phyloP scores from a whole-genome alignment of 2,888 invertebrate genomes.

The Pristionchus exspectatus region DNA sequence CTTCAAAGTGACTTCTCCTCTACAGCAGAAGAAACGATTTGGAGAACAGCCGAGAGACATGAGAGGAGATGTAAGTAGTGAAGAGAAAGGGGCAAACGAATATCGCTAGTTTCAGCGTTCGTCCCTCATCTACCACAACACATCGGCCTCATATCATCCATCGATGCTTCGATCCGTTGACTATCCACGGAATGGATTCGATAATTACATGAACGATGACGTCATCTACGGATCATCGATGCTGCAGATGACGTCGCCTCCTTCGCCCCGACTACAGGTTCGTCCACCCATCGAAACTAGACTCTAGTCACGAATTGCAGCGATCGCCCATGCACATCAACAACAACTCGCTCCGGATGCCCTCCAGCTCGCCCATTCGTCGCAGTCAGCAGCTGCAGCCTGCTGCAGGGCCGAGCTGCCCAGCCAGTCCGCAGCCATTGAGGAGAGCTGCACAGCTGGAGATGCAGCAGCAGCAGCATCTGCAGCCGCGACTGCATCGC shows the following conservation, averaged over 20 bases:
- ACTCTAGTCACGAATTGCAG: slow-evolving; percentile 13
- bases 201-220: slow-evolving; percentile 13
- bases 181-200: slow-evolving; percentile 23
- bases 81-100: neutral
- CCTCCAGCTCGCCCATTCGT: slow-evolving; percentile 29
- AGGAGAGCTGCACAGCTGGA: neutral
- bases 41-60: neutral
- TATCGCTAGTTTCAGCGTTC: neutral
- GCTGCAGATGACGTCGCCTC: slow-evolving; percentile 24
- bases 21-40: slow-evolving; percentile 1
- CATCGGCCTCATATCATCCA: slow-evolving; percentile 22
- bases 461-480: slow-evolving; percentile 11
- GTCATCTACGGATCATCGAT: slow-evolving; percentile 18
- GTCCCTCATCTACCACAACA: slow-evolving; percentile 32
- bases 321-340: slow-evolving; percentile 3
- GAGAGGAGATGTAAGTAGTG: neutral
- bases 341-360: slow-evolving; percentile 35
- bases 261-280: neutral
- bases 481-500: slow-evolving; percentile 8
- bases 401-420: slow-evolving; percentile 8
- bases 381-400: slow-evolving; percentile 33
- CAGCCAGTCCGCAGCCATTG: slow-evolving; percentile 40
- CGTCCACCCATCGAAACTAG: neutral
- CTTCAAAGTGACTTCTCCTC: slow-evolving; percentile 79
- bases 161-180: neutral